A percentile compares a stretch with the other conserved stretches of the same genome.
Evolutionary conservation across 2,888 invertebrate genomes (phyloP).

Genomic region (Nomada ruficornis): DNA sequence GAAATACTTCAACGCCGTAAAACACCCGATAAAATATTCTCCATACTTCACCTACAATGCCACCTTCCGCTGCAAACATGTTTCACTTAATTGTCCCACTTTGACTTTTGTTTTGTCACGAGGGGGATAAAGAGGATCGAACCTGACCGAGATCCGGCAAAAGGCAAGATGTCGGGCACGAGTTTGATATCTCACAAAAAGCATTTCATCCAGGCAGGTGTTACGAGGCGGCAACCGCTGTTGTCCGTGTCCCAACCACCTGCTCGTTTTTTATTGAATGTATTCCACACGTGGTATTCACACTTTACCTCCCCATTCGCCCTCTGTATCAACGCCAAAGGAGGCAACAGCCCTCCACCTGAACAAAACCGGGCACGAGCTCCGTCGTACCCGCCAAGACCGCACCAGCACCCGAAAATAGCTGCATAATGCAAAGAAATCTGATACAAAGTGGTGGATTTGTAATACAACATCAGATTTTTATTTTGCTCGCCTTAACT

Average conservation of each 20-base stretch:
- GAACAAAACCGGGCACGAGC: conserved; percentile 38
- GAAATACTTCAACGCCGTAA: too few species aligned
- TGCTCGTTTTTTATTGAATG: conserved; percentile 66
- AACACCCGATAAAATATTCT: too few species aligned
- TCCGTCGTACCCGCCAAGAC: conserved; percentile 24
- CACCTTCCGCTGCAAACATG: background rate
- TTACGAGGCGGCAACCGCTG: conserved; percentile 64
- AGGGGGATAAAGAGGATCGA: conserved; percentile 35
- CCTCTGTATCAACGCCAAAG: conserved; percentile 25
- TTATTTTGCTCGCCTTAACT: too few species aligned
- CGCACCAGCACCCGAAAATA: background rate
- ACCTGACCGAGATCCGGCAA: conserved; percentile 33
- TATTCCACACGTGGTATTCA: conserved; percentile 66
- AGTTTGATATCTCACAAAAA: conserved; percentile 65
- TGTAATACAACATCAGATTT: background rate
- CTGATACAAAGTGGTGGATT: background rate
- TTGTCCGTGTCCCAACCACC: conserved; percentile 68
- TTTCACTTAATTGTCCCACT: conserved; percentile 18
- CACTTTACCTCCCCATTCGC: conserved; percentile 66
- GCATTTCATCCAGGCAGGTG: conserved; percentile 74
- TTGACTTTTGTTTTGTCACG: background rate
- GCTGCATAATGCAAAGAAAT: background rate
- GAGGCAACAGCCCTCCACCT: conserved; percentile 50
- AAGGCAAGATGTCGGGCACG: conserved; percentile 54
- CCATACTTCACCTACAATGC: too few species aligned